A percentile compares a stretch with the other conserved stretches of the same genome.
Conservation (phyloP, 2,113 vertebrate species). For the Bos indicus region DNA sequence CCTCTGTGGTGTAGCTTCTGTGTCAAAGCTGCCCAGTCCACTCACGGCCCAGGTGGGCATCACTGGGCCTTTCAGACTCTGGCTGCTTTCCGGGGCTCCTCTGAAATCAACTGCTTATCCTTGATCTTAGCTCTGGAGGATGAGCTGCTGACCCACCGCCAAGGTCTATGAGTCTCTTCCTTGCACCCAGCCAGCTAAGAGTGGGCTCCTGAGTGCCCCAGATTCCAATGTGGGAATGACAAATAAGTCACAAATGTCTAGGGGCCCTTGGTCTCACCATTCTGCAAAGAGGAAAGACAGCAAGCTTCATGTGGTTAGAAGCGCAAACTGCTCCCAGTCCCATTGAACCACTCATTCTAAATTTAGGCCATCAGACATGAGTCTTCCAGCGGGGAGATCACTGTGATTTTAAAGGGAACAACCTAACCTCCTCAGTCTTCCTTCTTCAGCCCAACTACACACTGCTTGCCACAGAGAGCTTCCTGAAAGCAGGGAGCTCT, state of each 20-base stretch:
- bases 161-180: neutral
- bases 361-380: neutral
- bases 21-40: constrained; percentile 6
- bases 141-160: neutral
- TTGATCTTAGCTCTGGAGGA: neutral
- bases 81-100: neutral
- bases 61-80: constrained; percentile 49
- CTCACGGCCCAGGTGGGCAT: neutral
- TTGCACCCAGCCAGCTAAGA: neutral
- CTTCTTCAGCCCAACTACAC: neutral
- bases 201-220: neutral
- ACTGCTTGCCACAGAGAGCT: neutral
- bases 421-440: neutral
- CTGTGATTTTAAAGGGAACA: neutral
- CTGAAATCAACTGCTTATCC: constrained; percentile 35
- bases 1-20: constrained; percentile 32
- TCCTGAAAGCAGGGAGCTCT: neutral
- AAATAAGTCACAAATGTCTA: neutral
- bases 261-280: neutral
- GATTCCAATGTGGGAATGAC: neutral
- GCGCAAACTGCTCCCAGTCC: neutral
- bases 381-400: neutral
- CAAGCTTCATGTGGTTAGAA: neutral
- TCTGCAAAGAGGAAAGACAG: neutral
- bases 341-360: neutral